phyloP scores from a whole-genome alignment of 2,888 invertebrate species.

The Crocallis elinguaria region DNA sequence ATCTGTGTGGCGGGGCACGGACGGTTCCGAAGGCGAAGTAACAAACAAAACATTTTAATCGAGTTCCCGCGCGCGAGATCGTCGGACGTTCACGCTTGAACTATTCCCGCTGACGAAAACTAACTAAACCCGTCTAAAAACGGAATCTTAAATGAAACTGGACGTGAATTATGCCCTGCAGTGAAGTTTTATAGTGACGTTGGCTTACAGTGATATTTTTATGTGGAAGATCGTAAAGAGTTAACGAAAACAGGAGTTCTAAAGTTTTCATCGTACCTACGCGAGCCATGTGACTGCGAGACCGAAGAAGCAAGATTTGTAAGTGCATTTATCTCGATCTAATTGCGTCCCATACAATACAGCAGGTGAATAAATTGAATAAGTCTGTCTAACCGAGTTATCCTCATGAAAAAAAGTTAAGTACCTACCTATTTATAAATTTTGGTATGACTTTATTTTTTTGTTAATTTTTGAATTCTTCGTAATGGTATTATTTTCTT shows the following conservation, averaged over 20 bases:
- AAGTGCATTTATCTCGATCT: constrained; percentile 56
- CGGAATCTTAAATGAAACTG: constrained; percentile 42
- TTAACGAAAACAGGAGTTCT: constrained; percentile 69
- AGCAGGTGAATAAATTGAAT: too few species aligned
- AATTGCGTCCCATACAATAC: neutral
- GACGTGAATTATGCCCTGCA: constrained; percentile 43
- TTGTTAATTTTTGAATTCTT: too few species aligned
- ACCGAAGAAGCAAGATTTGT: constrained; percentile 70
- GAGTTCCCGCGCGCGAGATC: constrained; percentile 63
- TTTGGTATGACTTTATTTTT: too few species aligned
- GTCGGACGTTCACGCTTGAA: constrained; percentile 43
- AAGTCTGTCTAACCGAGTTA: too few species aligned
- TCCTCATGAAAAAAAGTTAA: too few species aligned
- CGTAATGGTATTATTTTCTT: too few species aligned
- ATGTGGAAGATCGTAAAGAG: constrained; percentile 61
- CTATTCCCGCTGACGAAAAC: constrained; percentile 40
- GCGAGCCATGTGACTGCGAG: constrained; percentile 78
- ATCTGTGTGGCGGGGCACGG: constrained; percentile 54
- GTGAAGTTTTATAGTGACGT: constrained; percentile 61
- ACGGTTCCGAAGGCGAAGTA: constrained; percentile 2
- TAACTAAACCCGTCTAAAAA: constrained; percentile 43
- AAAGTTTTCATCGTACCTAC: constrained; percentile 70
- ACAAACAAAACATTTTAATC: constrained; percentile 23
- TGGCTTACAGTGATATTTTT: constrained; percentile 62
- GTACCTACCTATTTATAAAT: too few species aligned